Evolutionary conservation across 1,140 invertebrate genomes (phyloP).

Genomic region (Drosophila melanica): DNA sequence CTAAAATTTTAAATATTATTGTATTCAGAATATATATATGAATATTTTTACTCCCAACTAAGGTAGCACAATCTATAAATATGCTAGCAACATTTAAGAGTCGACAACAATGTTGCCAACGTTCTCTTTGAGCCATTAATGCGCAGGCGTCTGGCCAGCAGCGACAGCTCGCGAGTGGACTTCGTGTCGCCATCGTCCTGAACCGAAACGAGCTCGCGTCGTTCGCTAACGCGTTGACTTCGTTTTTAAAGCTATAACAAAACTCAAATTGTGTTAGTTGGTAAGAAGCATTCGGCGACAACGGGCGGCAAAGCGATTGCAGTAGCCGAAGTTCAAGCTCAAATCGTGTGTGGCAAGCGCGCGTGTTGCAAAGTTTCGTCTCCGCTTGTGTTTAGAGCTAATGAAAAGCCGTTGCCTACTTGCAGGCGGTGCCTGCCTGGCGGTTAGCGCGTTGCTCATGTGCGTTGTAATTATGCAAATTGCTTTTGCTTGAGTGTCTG

Average conservation of each 20-base stretch:
- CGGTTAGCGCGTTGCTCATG: conserved; percentile 57
- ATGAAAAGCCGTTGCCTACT: conserved; percentile 50
- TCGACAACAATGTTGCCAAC: conserved; percentile 30
- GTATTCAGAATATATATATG: background rate
- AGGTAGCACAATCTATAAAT: conserved; percentile 20
- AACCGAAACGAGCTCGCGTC: conserved; percentile 6
- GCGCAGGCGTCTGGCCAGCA: conserved; percentile 23
- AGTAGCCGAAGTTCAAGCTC: conserved; percentile 28
- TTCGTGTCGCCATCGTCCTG: conserved; percentile 5
- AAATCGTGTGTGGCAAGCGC: conserved; percentile 24
- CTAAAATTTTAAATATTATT: no score
- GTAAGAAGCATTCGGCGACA: conserved; percentile 76
- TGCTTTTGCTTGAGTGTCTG: conserved; percentile 31
- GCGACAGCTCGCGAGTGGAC: background rate
- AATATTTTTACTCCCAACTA: conserved; percentile 2
- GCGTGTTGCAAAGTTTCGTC: conserved; percentile 19
- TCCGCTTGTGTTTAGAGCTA: conserved; percentile 24
- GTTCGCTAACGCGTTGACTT: conserved; percentile 22
- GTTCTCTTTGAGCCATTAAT: conserved; percentile 8
- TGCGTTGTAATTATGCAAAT: conserved; percentile 80
- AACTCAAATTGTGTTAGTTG: conserved; percentile 78
- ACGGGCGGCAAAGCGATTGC: conserved; percentile 68
- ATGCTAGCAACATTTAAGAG: conserved; percentile 26
- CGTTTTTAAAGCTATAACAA: conserved; percentile 74
- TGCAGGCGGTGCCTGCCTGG: conserved; percentile 43